These are phyloP conservation scores for Andinoacara biseriatus DNA, from an alignment of 2,113 vertebrate genomes.

Conservation along the genomic window DNA sequence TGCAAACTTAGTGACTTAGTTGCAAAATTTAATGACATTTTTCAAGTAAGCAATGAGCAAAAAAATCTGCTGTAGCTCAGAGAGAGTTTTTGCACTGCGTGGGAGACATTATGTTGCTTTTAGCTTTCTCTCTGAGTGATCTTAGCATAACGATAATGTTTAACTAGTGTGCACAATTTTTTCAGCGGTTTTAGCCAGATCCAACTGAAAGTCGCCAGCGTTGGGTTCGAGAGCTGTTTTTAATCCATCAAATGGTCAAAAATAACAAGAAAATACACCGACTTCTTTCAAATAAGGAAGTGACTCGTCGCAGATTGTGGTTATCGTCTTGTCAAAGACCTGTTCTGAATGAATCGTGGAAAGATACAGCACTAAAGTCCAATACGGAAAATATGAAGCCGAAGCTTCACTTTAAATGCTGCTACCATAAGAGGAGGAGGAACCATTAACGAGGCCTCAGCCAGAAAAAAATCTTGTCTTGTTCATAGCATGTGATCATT, in stretches of 20 bases:
- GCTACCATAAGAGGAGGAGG: not conserved
- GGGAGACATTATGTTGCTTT: not conserved
- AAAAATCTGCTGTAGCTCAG: too few relatives aligned
- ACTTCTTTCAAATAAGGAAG: not conserved
- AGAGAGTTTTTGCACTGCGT: not conserved
- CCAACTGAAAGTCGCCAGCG: too few relatives aligned
- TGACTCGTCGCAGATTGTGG: not conserved
- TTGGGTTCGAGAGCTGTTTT: not conserved
- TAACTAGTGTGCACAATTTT: not conserved
- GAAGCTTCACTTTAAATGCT: too few relatives aligned
- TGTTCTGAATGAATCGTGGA: not conserved
- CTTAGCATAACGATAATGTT: not conserved
- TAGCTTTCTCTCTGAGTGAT: not conserved
- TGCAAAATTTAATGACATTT: not conserved
- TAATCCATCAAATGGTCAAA: not conserved
- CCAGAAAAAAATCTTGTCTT: not conserved
- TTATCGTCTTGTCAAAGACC: not conserved
- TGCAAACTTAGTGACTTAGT: not conserved
- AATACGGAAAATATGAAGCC: not conserved
- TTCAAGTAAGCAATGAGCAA: not conserved
- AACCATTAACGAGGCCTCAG: not conserved
- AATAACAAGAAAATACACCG: not conserved
- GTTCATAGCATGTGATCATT: not conserved
- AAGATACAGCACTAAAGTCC: not conserved
- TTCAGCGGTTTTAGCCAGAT: not conserved